These are phyloP conservation scores for Dryas iulia DNA, from an alignment of 1,140 invertebrate genomes.

Conservation along the genomic window DNA sequence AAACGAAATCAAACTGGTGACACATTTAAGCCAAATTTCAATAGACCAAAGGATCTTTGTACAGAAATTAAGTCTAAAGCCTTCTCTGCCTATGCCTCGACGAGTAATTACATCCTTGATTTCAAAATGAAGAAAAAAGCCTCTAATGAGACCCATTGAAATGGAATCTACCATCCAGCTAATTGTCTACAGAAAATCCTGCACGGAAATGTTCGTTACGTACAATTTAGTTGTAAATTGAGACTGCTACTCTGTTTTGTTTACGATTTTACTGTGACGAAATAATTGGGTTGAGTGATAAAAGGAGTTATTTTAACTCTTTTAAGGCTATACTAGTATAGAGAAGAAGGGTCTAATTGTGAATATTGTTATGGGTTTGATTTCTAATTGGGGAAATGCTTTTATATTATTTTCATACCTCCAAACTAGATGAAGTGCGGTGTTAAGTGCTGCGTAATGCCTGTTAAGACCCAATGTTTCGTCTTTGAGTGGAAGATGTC, in stretches of 20 bases:
- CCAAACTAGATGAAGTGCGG: no score
- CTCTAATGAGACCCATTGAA: slow-evolving; percentile 23
- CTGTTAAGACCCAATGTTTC: no score
- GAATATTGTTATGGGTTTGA: no score
- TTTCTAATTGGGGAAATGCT: no score
- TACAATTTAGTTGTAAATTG: neutral
- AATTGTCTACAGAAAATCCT: slow-evolving; percentile 16
- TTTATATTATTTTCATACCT: no score
- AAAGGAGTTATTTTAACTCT: no score
- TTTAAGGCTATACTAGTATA: no score
- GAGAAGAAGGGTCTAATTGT: no score
- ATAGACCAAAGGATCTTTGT: neutral
- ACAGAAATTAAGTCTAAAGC: neutral
- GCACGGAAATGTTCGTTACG: slow-evolving; percentile 7
- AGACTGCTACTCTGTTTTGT: neutral
- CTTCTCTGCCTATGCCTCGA: neutral
- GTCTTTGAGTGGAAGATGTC: no score
- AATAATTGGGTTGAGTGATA: neutral
- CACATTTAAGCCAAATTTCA: neutral
- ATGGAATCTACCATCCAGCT: slow-evolving; percentile 13
- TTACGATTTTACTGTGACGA: neutral
- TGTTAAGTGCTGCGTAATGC: no score
- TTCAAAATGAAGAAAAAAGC: slow-evolving; percentile 8
- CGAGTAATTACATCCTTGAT: slow-evolving; percentile 13
- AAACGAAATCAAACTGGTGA: neutral